Evolutionary conservation across 1,140 invertebrate species (phyloP), one percentile per base, ranked within the genome.

Genomic region (Micrasema longulum): DNA sequence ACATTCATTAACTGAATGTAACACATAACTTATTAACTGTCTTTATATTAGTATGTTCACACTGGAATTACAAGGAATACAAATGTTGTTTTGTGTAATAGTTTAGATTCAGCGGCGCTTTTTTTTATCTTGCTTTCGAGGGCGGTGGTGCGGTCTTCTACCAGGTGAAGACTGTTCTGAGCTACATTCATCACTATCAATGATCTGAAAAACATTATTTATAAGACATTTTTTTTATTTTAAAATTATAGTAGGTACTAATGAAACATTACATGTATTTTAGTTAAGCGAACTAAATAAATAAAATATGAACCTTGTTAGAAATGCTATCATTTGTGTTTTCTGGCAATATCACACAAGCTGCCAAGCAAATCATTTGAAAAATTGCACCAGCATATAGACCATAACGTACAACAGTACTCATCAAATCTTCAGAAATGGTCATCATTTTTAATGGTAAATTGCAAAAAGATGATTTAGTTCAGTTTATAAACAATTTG

Each of bases 331-430:
- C 73, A 35, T 45, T 72, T 6, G 73, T 23, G 43, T 75, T 71
- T 67, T 76, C 84, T 11, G 87, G 87, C 60, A 89, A 78, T 73
- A 88, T 81, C 69, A 90, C 83, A 31, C 89, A 88, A 43, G 89
- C 89, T 62, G 86, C 83, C 63, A 90, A 86, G 78, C 88, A 90
- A 7, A 89, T 77, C 22, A 90, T 78, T 78, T 90, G 89, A 77
- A 90, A 90, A 11, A 89, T 79, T 7, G 89, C 89, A 31, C 88
- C 88, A 38, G 89, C 75, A 80, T 89, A 88, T 4, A 90, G 77
- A 12, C 88, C 87, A 78, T 87, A 88, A 57, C 87, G 81, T 0
- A 90, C 80, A 72, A 90, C 79, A 35, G 84, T 85, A 69, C 89
- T 87, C 57, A 89, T 81, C 75, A 88, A 79, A 76, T 88, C 86